phyloP scores from a whole-genome alignment of 2,797 vertebrate species.

The Sylvilagus floridanus region DNA sequence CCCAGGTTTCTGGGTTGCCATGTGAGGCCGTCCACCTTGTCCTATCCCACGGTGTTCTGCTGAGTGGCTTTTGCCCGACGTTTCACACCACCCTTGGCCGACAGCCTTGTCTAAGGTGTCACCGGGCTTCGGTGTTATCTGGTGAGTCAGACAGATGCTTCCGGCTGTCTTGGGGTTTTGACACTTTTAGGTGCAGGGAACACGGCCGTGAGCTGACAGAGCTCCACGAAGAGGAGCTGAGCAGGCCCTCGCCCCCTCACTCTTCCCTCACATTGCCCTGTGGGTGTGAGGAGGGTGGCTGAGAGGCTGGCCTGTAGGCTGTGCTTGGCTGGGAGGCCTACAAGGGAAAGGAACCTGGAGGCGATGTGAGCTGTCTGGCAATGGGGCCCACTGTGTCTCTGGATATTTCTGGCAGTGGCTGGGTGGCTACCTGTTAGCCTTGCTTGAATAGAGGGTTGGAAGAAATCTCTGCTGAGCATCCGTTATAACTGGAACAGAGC shows the following conservation, averaged over 20 bases:
- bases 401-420: background rate
- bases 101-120: background rate
- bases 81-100: background rate
- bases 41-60: background rate
- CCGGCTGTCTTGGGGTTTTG: background rate
- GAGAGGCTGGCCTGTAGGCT: background rate
- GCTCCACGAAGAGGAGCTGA: background rate
- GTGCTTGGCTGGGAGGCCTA: background rate
- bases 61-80: background rate
- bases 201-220: background rate
- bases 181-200: background rate
- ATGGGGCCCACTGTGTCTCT: background rate
- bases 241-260: rapidly evolving
- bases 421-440: background rate
- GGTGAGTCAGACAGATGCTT: background rate
- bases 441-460: background rate
- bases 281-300: background rate
- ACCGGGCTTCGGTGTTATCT: background rate
- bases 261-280: background rate
- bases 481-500: background rate
- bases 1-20: background rate
- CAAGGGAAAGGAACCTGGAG: background rate
- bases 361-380: background rate
- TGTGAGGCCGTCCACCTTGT: background rate
- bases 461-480: background rate